phyloP scores from a whole-genome alignment of 2,113 vertebrate genomes.

The Penelope pileata region DNA sequence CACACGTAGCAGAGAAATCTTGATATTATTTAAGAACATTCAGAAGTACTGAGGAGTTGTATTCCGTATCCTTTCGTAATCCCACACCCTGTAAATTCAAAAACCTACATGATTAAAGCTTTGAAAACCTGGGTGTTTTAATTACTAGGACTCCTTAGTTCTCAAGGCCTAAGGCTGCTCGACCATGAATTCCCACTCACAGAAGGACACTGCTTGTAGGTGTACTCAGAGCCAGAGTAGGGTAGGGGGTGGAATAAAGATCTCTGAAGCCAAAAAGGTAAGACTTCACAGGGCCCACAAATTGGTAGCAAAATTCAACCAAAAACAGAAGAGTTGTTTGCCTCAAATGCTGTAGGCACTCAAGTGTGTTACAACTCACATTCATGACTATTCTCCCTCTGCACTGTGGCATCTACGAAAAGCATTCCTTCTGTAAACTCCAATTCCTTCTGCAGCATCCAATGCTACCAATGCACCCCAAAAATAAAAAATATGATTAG shows the following conservation, averaged over 20 bases:
- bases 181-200: neutral
- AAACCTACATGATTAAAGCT: neutral
- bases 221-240: neutral
- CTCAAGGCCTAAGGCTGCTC: neutral
- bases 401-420: neutral
- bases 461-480: rapidly evolving
- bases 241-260: neutral
- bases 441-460: neutral
- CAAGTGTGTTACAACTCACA: neutral
- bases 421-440: neutral
- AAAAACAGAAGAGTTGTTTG: neutral
- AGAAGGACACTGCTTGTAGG: neutral
- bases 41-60: neutral
- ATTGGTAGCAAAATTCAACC: neutral
- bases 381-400: neutral
- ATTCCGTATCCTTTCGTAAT: neutral
- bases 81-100: neutral
- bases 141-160: neutral
- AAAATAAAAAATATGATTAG: neutral
- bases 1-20: neutral
- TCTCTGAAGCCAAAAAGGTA: neutral
- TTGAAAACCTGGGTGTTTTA: neutral
- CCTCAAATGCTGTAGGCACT: neutral
- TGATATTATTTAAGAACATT: neutral
- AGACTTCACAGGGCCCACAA: neutral